Percentiles rank a stretch among this genome's conserved stretches.
These are phyloP conservation scores for Hermetia illucens DNA, from an alignment of 1,140 invertebrate genomes.

Conservation along the genomic window DNA sequence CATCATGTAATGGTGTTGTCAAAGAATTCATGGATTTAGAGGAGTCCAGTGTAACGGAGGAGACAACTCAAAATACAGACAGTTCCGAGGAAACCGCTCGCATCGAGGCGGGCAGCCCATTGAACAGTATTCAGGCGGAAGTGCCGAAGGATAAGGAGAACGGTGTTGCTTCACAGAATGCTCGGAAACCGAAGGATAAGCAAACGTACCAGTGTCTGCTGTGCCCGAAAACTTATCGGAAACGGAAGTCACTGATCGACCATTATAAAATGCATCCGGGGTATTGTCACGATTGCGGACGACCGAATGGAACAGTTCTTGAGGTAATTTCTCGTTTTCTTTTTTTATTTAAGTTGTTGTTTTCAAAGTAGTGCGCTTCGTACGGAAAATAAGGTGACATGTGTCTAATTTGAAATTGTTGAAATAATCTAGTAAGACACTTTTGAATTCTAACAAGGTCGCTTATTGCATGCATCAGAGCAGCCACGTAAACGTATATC, in stretches of 20 bases:
- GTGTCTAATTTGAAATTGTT: too few relatives aligned
- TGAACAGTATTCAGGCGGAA: neutral
- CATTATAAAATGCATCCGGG: slow-evolving; percentile 29
- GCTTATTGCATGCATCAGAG: too few relatives aligned
- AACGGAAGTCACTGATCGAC: slow-evolving; percentile 25
- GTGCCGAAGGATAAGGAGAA: neutral
- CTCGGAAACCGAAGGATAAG: slow-evolving; percentile 23
- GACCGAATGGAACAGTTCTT: slow-evolving; percentile 25
- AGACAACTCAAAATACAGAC: neutral
- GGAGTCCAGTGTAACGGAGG: neutral
- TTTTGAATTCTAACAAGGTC: too few relatives aligned
- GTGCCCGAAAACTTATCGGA: slow-evolving; percentile 26
- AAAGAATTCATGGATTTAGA: too few relatives aligned
- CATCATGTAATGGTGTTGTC: too few relatives aligned
- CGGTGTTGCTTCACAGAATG: slow-evolving; percentile 15
- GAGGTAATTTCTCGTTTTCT: slow-evolving; percentile 14
- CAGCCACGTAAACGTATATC: too few relatives aligned
- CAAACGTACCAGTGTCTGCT: slow-evolving; percentile 25
- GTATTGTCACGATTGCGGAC: slow-evolving; percentile 27
- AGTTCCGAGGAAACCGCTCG: neutral
- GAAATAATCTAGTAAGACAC: too few relatives aligned
- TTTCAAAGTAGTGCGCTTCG: too few relatives aligned
- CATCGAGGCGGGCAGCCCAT: neutral
- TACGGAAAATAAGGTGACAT: too few relatives aligned
- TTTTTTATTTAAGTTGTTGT: too few relatives aligned